Conservation (phyloP, 2,113 vertebrate genomes). For the Thunnus maccoyii region DNA sequence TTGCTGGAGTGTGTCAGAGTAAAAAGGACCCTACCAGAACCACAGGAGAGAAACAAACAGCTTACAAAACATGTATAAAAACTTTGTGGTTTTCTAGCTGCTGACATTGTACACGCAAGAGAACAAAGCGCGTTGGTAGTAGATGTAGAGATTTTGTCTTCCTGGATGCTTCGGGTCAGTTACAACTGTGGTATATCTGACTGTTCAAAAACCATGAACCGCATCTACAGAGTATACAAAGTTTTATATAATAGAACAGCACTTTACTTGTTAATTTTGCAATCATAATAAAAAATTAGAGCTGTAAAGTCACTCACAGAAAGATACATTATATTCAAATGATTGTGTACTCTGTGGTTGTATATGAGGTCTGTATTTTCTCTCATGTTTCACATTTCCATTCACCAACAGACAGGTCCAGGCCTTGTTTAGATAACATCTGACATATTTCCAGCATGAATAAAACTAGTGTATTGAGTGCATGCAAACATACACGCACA, state of each 20-base stretch:
- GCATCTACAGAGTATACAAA: not conserved
- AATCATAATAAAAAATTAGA: not conserved
- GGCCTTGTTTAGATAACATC: not conserved
- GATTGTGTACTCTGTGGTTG: not conserved
- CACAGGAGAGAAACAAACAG: not conserved
- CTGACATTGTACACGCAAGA: not conserved
- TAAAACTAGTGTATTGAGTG: not conserved
- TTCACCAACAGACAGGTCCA: not conserved
- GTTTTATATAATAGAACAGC: no score
- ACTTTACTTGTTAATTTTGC: not conserved
- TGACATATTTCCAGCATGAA: not conserved
- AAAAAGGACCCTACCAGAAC: not conserved
- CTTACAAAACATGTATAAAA: not conserved
- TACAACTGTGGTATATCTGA: not conserved
- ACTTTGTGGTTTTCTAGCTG: conserved; percentile 37
- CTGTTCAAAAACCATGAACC: not conserved
- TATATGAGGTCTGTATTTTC: no score
- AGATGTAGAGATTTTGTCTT: not conserved
- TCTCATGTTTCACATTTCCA: not conserved
- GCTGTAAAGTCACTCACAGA: not conserved
- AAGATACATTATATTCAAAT: not conserved
- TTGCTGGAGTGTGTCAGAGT: not conserved
- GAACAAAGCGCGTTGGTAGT: no score
- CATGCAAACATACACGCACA: not conserved
- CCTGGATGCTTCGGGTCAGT: not conserved